A percentile compares a stretch with the other conserved stretches of the same genome.
Conservation (phyloP, 1,140 invertebrate genomes). For the Andrena cerasifolii region DNA sequence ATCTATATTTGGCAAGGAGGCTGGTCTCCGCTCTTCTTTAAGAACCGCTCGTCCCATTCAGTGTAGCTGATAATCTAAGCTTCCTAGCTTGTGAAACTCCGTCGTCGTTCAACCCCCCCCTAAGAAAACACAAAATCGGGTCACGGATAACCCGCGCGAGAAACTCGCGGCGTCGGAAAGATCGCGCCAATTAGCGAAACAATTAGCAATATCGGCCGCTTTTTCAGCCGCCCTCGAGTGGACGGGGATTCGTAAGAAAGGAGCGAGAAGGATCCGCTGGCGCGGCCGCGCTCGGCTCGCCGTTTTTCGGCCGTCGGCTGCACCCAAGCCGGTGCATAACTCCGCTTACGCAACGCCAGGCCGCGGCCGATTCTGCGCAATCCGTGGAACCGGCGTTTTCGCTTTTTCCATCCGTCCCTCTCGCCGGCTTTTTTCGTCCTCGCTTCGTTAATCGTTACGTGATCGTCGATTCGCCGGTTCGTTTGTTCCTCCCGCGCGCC, state of each 20-base stretch:
- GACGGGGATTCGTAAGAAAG: neutral
- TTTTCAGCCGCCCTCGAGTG: neutral
- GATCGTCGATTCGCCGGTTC: constrained; percentile 40
- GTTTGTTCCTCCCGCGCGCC: constrained; percentile 17
- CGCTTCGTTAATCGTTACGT: constrained; percentile 9
- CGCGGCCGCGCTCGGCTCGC: neutral
- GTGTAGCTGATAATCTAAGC: too few relatives aligned
- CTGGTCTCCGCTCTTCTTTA: too few relatives aligned
- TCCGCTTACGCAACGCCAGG: constrained; percentile 68
- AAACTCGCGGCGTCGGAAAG: neutral
- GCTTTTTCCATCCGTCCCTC: constrained; percentile 54
- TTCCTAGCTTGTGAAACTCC: too few relatives aligned
- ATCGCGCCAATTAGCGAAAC: neutral
- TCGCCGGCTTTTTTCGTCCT: constrained; percentile 47
- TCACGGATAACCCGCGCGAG: neutral
- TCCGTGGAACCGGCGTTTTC: constrained; percentile 57
- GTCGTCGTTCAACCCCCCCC: too few relatives aligned
- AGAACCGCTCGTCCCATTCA: too few relatives aligned
- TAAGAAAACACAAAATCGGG: too few relatives aligned
- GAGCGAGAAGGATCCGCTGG: neutral
- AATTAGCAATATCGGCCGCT: neutral
- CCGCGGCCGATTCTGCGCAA: constrained; percentile 26
- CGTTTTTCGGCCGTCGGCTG: constrained; percentile 63
- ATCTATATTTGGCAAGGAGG: too few relatives aligned
- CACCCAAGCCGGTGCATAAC: constrained; percentile 58